Evolutionary conservation across 2,888 invertebrate genomes (phyloP).

Genomic region (Microplitis deprimator): DNA sequence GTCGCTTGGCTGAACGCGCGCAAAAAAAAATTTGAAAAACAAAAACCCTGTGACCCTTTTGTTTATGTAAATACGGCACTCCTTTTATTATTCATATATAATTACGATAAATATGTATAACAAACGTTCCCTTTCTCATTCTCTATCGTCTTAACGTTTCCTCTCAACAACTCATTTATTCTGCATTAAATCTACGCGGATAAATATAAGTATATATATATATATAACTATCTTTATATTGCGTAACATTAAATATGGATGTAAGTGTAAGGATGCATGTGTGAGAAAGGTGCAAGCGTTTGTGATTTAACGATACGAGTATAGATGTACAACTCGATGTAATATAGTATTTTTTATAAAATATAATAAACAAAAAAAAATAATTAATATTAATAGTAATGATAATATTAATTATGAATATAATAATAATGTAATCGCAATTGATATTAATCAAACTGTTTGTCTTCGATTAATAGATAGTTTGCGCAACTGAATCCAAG

Average conservation of each 20-base stretch:
- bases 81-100: conserved; percentile 43
- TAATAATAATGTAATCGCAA: conserved; percentile 27
- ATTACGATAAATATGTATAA: background rate
- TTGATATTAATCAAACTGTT: conserved; percentile 17
- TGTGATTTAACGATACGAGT: conserved; percentile 27
- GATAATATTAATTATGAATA: background rate
- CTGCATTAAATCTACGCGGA: conserved; percentile 12
- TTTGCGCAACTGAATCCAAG: conserved; percentile 7
- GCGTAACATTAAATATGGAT: conserved; percentile 18
- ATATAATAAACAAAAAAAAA: conserved; percentile 27
- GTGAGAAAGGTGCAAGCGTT: conserved; percentile 25
- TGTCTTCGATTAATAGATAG: conserved; percentile 29
- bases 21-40: conserved; percentile 10
- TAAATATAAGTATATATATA: background rate
- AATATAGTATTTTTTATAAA: conserved; percentile 45
- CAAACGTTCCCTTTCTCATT: conserved; percentile 10
- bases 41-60: conserved; percentile 31
- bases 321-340: conserved; percentile 35
- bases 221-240: background rate
- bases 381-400: background rate
- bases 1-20: background rate
- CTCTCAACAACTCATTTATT: conserved; percentile 18
- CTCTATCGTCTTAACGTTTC: background rate
- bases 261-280: conserved; percentile 17
- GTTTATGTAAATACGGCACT: conserved; percentile 47